A percentile compares a stretch with the other conserved stretches of the same genome.
Conservation (phyloP, 2,113 vertebrate genomes). For the Cephalopholis sonnerati region DNA sequence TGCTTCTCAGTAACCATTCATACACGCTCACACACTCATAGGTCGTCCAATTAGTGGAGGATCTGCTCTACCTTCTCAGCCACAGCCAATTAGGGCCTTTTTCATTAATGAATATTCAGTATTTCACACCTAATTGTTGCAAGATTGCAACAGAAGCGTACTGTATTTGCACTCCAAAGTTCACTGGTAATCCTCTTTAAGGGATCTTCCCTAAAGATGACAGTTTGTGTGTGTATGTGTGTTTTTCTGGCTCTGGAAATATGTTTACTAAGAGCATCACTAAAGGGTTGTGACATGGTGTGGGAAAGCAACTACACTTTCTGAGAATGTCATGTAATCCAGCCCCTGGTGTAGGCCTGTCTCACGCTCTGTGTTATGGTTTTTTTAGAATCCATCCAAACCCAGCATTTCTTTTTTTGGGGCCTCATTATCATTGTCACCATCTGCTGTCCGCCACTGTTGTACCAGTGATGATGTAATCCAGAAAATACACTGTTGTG, state of each 20-base stretch:
- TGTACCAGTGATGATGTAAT: background rate
- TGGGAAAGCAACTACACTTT: conserved; percentile 52
- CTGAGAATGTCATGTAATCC: conserved; percentile 48
- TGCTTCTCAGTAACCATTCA: too few relatives aligned
- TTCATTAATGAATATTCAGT: background rate
- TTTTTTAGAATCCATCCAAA: conserved; percentile 22
- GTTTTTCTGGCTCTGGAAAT: background rate
- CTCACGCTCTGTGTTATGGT: conserved; percentile 15
- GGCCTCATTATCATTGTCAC: conserved; percentile 8
- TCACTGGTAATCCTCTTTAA: conserved; percentile 25
- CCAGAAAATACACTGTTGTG: background rate
- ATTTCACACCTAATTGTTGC: background rate
- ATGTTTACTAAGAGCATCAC: conserved; percentile 23
- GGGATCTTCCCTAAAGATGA: conserved; percentile 8
- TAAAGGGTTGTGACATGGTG: conserved; percentile 55
- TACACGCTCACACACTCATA: too few relatives aligned
- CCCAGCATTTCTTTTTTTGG: background rate
- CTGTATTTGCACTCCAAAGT: conserved; percentile 3
- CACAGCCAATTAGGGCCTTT: background rate
- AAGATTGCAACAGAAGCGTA: background rate
- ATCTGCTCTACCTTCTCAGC: too few relatives aligned
- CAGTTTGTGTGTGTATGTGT: conserved; percentile 6
- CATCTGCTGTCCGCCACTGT: background rate
- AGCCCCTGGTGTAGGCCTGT: conserved; percentile 12
- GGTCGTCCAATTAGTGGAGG: too few relatives aligned